Conservation (phyloP, 2,888 invertebrate species). For the Xestia sexstrigata region DNA sequence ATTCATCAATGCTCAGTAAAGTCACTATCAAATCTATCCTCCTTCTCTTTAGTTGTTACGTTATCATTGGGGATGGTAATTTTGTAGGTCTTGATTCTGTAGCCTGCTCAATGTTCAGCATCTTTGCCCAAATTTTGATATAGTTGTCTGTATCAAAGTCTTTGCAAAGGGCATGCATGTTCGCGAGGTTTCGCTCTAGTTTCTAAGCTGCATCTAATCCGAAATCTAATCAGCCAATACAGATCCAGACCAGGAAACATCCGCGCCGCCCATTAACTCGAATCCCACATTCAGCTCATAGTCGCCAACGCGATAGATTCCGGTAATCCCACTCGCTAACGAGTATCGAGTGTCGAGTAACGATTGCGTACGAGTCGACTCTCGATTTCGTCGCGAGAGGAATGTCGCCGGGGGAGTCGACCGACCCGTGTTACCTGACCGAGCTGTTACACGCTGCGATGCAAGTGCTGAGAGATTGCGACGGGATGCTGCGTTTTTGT, state of each 20-base stretch:
- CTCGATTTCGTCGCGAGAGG: conserved; percentile 81
- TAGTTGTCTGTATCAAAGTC: neutral
- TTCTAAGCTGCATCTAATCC: conserved; percentile 9
- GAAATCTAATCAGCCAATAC: conserved; percentile 26
- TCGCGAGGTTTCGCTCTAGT: neutral
- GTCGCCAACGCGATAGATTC: conserved; percentile 69
- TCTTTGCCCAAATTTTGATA: neutral
- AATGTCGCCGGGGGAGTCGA: conserved; percentile 78
- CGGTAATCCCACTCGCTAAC: conserved; percentile 74
- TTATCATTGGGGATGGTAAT: neutral
- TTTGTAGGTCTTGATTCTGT: neutral
- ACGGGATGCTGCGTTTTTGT: conserved; percentile 59
- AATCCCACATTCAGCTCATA: conserved; percentile 60
- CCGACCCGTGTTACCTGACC: conserved; percentile 69
- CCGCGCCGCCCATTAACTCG: conserved; percentile 45
- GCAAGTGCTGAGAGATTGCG: conserved; percentile 66
- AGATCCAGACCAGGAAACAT: conserved; percentile 55
- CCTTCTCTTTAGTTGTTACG: conserved; percentile 4
- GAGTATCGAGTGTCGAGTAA: conserved; percentile 64
- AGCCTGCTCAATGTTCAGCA: neutral
- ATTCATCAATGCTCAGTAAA: conserved; percentile 51
- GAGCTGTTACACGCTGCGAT: conserved; percentile 66
- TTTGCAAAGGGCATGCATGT: neutral
- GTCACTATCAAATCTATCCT: conserved; percentile 28
- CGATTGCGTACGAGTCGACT: conserved; percentile 78